These are phyloP conservation scores for Samia ricini DNA, from an alignment of 1,140 invertebrate genomes.

Conservation along the genomic window DNA sequence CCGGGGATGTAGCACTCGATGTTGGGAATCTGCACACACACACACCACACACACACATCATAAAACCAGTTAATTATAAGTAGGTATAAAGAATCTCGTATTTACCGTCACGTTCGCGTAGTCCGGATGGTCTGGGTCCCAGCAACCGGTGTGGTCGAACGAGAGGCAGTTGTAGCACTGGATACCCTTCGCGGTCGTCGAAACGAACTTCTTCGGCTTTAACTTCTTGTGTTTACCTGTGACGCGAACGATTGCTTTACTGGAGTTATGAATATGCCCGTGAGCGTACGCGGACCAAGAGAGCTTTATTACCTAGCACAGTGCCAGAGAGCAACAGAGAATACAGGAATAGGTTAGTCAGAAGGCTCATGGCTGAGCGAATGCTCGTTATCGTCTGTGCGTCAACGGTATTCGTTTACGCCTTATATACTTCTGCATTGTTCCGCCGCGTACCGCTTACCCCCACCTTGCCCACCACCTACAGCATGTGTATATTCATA, in stretches of 20 bases:
- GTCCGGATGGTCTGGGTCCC: slow-evolving; percentile 69
- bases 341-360: slow-evolving; percentile 36
- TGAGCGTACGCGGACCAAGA: background rate
- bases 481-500: background rate
- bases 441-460: background rate
- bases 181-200: slow-evolving; percentile 58
- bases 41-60: too few relatives aligned
- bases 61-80: background rate
- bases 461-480: background rate
- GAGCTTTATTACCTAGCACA: slow-evolving; percentile 36
- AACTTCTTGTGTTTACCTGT: slow-evolving; percentile 60
- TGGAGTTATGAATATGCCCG: background rate
- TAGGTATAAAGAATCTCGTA: slow-evolving; percentile 1
- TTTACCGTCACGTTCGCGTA: slow-evolving; percentile 61
- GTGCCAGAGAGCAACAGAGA: slow-evolving; percentile 27
- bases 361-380: slow-evolving; percentile 26
- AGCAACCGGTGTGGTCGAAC: slow-evolving; percentile 67
- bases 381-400: too few relatives aligned
- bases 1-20: slow-evolving; percentile 71
- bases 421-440: slow-evolving; percentile 40
- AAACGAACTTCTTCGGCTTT: slow-evolving; percentile 60
- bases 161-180: slow-evolving; percentile 71
- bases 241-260: slow-evolving; percentile 3
- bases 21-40: slow-evolving; percentile 51
- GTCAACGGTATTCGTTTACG: slow-evolving; percentile 8